Percentiles rank a stretch among this genome's conserved stretches.
Evolutionary conservation across 2,888 invertebrate genomes (phyloP).

Genomic region (Pachydiplax longipennis): DNA sequence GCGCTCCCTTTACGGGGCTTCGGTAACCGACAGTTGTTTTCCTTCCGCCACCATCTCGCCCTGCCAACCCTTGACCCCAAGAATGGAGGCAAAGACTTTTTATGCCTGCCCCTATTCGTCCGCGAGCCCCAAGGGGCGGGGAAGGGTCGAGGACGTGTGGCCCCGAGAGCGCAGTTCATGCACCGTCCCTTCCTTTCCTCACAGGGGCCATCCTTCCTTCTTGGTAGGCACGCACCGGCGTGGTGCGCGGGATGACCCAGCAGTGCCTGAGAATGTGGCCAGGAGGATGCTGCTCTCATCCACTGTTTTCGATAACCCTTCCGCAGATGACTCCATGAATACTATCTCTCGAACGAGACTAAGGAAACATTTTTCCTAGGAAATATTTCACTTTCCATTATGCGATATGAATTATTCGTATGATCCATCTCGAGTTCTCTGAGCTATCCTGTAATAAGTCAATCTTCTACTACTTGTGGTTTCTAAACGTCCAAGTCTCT

Average conservation of each 20-base stretch:
- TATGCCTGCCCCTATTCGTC: not conserved
- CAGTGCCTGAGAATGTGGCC: not conserved
- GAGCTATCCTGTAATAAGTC: no score
- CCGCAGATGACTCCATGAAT: not conserved
- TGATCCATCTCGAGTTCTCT: no score
- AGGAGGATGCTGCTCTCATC: not conserved
- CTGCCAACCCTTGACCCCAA: conserved; percentile 14
- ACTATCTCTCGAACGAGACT: not conserved
- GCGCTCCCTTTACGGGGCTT: conserved; percentile 33
- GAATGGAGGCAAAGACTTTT: conserved; percentile 4
- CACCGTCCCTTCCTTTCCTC: not conserved
- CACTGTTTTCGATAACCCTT: not conserved
- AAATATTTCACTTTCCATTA: not conserved
- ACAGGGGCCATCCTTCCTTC: not conserved
- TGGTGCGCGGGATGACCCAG: not conserved
- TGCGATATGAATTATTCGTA: no score
- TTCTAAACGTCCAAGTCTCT: no score
- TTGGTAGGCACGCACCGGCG: not conserved
- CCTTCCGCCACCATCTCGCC: not conserved
- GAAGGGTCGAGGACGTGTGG: not conserved
- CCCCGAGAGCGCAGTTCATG: conserved; percentile 6
- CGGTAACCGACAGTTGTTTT: not conserved
- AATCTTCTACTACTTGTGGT: no score
- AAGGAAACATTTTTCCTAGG: not conserved
- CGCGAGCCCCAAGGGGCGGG: not conserved